These are phyloP conservation scores for Sipha flava DNA, from an alignment of 1,140 invertebrate species.

Conservation along the genomic window DNA sequence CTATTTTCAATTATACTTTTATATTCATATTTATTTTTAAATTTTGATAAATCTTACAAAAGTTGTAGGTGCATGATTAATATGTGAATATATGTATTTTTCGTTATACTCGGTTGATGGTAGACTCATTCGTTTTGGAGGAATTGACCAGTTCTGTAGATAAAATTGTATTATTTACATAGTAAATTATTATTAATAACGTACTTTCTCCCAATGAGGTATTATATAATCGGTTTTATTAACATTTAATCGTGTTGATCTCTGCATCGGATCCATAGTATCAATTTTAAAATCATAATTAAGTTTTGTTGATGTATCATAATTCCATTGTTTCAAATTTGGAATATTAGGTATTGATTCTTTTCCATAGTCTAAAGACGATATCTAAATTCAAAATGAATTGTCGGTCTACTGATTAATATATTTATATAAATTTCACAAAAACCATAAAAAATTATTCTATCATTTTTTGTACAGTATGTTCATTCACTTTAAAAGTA, in stretches of 20 bases:
- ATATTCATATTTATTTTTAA: background rate
- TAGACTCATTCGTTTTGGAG: background rate
- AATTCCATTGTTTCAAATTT: background rate
- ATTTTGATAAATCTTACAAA: background rate
- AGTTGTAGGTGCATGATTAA: background rate
- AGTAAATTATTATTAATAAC: background rate
- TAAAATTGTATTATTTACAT: background rate
- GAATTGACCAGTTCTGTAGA: background rate
- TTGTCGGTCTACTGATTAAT: background rate
- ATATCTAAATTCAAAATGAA: background rate
- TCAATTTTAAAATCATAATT: background rate
- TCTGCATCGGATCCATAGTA: background rate
- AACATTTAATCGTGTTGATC: background rate
- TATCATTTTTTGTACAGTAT: too few relatives aligned
- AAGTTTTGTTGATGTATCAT: background rate
- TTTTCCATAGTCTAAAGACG: background rate
- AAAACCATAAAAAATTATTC: too few relatives aligned
- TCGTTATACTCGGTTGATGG: background rate
- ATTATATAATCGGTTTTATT: background rate
- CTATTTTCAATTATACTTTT: background rate
- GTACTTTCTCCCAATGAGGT: conserved; percentile 5
- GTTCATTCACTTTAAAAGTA: too few relatives aligned
- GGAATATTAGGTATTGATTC: background rate
- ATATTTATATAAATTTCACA: too few relatives aligned
- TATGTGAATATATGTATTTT: background rate